Conservation (phyloP, 2,888 invertebrate species). For the Hybos culiciformis region DNA sequence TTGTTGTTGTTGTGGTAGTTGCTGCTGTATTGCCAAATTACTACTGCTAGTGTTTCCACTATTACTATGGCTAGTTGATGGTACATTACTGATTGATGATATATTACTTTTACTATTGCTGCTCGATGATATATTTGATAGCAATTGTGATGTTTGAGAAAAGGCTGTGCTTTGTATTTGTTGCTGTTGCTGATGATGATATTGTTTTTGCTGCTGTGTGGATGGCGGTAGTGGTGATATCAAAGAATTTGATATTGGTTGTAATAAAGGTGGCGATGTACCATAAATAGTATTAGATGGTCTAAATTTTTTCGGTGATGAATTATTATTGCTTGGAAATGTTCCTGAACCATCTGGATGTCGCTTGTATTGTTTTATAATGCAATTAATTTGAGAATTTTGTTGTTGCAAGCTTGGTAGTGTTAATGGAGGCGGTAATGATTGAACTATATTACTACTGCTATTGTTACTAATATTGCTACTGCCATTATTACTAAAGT, state of each 20-base stretch:
- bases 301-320: slow-evolving; percentile 2
- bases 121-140: too few species aligned
- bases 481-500: neutral
- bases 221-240: neutral
- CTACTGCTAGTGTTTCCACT: slow-evolving; percentile 9
- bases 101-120: too few species aligned
- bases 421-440: slow-evolving; percentile 13
- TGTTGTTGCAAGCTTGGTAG: slow-evolving; percentile 18
- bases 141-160: slow-evolving; percentile 2
- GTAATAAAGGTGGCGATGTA: slow-evolving; percentile 17
- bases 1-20: slow-evolving; percentile 11
- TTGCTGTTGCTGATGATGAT: slow-evolving; percentile 4
- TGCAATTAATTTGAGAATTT: too few species aligned
- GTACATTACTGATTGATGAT: too few species aligned
- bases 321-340: slow-evolving; percentile 15
- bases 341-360: too few species aligned
- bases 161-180: slow-evolving; percentile 6
- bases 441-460: slow-evolving; percentile 5
- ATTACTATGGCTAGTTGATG: too few species aligned
- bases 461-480: slow-evolving; percentile 4
- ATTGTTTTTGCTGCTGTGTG: neutral
- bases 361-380: too few species aligned
- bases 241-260: slow-evolving; percentile 15
- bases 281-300: slow-evolving; percentile 10
- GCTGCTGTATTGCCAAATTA: slow-evolving; percentile 7